Evolutionary conservation across 2,113 vertebrate species (phyloP).

Genomic region (Corythornis vintsioides): DNA sequence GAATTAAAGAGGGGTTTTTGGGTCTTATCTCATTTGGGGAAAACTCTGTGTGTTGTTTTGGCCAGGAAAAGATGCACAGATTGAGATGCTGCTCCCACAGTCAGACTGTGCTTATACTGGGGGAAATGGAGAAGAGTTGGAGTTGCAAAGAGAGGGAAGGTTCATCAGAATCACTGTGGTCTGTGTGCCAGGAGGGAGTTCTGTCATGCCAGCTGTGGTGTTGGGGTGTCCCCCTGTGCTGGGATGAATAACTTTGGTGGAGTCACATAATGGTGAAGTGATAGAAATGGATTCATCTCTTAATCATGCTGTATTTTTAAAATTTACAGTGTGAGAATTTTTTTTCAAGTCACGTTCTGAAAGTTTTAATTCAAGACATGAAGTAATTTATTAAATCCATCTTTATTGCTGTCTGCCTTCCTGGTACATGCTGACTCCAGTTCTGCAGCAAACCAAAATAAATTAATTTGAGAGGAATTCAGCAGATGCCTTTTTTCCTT

Average conservation of each 20-base stretch:
- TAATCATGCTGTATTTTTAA: background rate
- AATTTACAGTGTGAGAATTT: background rate
- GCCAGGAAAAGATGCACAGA: background rate
- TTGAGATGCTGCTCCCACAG: background rate
- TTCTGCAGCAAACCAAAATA: background rate
- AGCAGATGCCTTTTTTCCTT: background rate
- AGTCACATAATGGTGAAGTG: background rate
- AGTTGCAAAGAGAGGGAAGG: background rate
- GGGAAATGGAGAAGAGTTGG: background rate
- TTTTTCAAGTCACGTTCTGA: background rate
- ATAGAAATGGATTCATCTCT: background rate
- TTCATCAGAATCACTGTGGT: background rate
- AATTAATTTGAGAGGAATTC: background rate
- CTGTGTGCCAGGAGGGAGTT: background rate
- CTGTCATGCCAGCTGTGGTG: background rate
- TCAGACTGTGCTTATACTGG: background rate
- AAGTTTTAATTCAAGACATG: background rate
- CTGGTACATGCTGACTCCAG: fast-evolving
- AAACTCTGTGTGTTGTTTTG: background rate
- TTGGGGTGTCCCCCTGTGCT: background rate
- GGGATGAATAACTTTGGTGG: background rate
- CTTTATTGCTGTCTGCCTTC: background rate
- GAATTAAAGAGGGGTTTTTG: background rate
- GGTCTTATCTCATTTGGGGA: background rate
- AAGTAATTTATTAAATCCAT: background rate